Percentiles rank a stretch among this genome's conserved stretches.
These are phyloP conservation scores for Mythimna albipuncta DNA, from an alignment of 2,888 invertebrate species.

Conservation along the genomic window DNA sequence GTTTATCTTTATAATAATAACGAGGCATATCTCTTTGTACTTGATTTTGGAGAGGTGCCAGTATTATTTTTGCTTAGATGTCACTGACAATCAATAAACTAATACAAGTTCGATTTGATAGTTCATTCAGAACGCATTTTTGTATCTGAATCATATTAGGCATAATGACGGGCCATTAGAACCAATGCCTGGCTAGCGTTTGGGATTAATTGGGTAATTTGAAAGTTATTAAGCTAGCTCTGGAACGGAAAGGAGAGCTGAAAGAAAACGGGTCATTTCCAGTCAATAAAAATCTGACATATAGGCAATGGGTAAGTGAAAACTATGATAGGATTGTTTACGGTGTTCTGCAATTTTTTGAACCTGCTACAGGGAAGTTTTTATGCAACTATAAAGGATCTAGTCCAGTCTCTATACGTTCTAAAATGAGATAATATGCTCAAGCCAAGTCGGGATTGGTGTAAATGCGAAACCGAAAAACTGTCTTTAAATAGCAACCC, in stretches of 20 bases:
- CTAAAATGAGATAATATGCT: not conserved
- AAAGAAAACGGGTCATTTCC: too few relatives aligned
- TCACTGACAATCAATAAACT: constrained; percentile 3
- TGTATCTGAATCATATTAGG: not conserved
- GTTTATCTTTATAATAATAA: constrained; percentile 28
- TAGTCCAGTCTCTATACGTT: too few relatives aligned
- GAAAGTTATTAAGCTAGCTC: too few relatives aligned
- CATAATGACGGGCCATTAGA: too few relatives aligned
- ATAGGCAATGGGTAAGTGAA: too few relatives aligned
- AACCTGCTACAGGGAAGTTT: not conserved
- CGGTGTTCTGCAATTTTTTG: not conserved
- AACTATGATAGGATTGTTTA: too few relatives aligned
- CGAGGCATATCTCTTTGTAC: not conserved
- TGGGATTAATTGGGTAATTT: too few relatives aligned
- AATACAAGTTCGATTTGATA: constrained; percentile 6
- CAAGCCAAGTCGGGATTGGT: not conserved
- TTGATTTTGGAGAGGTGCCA: constrained; percentile 37
- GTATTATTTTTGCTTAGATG: constrained; percentile 35
- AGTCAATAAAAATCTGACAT: too few relatives aligned
- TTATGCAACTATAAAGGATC: too few relatives aligned
- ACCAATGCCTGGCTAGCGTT: too few relatives aligned
- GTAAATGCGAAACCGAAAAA: too few relatives aligned
- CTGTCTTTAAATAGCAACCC: constrained; percentile 10
- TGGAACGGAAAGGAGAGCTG: too few relatives aligned
- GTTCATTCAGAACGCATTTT: constrained; percentile 5